Evolutionary conservation across 1,140 invertebrate genomes (phyloP), one percentile per base, ranked within the genome.

Genomic region (Drosophila arizonae): DNA sequence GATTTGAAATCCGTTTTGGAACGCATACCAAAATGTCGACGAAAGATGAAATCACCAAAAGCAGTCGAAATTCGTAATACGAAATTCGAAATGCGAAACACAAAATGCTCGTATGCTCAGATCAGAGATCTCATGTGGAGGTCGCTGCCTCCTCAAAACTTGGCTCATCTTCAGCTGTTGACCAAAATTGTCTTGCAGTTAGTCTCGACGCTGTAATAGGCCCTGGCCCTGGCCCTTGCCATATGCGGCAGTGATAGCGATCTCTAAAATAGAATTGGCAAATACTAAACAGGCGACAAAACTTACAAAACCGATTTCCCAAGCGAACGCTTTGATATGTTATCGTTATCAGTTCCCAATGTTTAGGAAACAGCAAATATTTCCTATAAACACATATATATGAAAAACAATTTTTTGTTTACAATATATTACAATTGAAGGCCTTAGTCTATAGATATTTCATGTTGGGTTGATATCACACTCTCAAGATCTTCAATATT

Each of bases 211-310:
- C 57, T 69, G 65, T 73, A 69, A 73, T 70, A 58, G 60, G 46
- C 54, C 71, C 72, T 63, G 66, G 66, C 72, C 72, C 72, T 9
- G 43, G 43, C 15, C 43, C 4, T 64, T 39, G 54, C 72, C 72
- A 58, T 75, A 75, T 75, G 58, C 63, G 72, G 60, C 58, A 43
- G n/a, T 52, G 58, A 62, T 62, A 33, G 65, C 65, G 52, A 70
- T 70, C 72, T 75, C 54, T 36, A 45, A 75, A 75, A 64, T 75
- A 75, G 72, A 70, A 75, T 75, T 75, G 60, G 72, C 72, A 70
- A 63, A 45, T 36, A 36, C 28, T 9, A 48, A 15, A 17, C 58
- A 61, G 70, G 48, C 66, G 66, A 69, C 66, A 57, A 74, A 45
- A 55, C 1, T 17, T 0, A 13, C 17, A 17, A 9, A 57, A 15